Conservation (phyloP, 2,113 vertebrate species). For the Pantherophis guttatus region DNA sequence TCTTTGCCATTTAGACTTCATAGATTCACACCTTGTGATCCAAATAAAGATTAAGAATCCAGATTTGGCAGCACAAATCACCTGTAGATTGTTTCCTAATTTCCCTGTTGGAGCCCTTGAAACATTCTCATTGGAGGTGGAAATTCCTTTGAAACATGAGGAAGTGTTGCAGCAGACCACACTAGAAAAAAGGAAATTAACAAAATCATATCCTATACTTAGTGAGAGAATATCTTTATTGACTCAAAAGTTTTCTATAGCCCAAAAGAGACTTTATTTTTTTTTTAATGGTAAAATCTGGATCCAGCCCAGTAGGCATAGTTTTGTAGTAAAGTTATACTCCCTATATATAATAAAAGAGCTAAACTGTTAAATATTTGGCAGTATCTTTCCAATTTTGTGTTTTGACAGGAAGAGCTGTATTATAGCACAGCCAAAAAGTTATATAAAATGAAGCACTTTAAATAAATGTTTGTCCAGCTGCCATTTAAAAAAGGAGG, state of each 20-base stretch:
- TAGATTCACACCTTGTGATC: not conserved
- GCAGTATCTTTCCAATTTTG: conserved; percentile 5
- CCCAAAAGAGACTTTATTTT: not conserved
- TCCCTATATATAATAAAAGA: conserved; percentile 11
- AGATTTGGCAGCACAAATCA: not conserved
- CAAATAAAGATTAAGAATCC: not conserved
- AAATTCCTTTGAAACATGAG: not conserved
- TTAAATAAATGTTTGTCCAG: conserved; percentile 2
- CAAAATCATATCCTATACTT: not conserved
- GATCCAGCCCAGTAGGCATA: not conserved
- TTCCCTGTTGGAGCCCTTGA: not conserved
- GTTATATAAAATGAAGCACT: conserved; percentile 1
- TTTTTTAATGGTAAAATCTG: not conserved
- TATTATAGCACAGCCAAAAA: not conserved
- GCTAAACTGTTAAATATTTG: not conserved
- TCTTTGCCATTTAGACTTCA: not conserved
- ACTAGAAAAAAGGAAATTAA: not conserved
- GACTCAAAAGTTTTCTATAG: not conserved
- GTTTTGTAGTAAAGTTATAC: conserved; percentile 22
- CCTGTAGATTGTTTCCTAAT: not conserved
- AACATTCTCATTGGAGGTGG: not conserved
- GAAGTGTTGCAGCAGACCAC: not conserved
- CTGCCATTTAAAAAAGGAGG: conserved; percentile 11
- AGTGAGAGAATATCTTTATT: not conserved
- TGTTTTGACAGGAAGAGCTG: conserved; percentile 1